A percentile compares a stretch with the other conserved stretches of the same genome.
Evolutionary conservation across 2,797 vertebrate species (phyloP).

Genomic region (Takifugu rubripes): DNA sequence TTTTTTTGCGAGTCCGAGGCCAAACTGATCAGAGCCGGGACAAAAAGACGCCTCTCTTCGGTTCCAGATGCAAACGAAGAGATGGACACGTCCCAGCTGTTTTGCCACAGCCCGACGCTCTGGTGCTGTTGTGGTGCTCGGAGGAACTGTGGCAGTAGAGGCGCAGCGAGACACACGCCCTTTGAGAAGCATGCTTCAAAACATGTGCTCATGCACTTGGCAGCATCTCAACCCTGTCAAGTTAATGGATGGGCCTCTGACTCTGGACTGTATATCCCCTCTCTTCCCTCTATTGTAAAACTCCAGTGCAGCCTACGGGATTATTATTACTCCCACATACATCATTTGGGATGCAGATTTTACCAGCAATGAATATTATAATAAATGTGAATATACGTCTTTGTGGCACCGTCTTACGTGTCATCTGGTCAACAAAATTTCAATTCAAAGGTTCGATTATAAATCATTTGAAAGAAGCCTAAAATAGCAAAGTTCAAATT

Average conservation of each 20-base stretch:
- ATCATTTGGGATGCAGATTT: conserved; percentile 47
- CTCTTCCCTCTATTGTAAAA: conserved; percentile 71
- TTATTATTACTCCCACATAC: conserved; percentile 61
- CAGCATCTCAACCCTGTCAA: conserved; percentile 71
- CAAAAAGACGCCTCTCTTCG: conserved; percentile 44
- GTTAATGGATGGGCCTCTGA: conserved; percentile 74
- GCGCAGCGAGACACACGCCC: conserved; percentile 56
- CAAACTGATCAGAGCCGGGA: conserved; percentile 41
- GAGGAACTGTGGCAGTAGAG: conserved; percentile 51
- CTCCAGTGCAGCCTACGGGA: conserved; percentile 55
- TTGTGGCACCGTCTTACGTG: conserved; percentile 5
- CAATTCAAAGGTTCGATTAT: neutral
- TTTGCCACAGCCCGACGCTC: conserved; percentile 49
- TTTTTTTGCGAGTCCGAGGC: conserved; percentile 24
- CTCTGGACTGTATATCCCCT: conserved; percentile 68
- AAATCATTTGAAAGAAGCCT: conserved; percentile 13
- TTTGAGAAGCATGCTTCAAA: conserved; percentile 63
- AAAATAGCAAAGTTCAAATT: conserved; percentile 23
- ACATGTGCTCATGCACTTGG: conserved; percentile 72
- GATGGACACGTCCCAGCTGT: conserved; percentile 50
- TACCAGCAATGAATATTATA: conserved; percentile 27
- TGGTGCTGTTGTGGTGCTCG: conserved; percentile 34
- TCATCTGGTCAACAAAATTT: conserved; percentile 5
- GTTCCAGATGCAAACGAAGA: conserved; percentile 48
- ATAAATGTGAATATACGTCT: conserved; percentile 33